Evolutionary conservation across 2,113 vertebrate species (phyloP), one percentile per base, ranked within the genome.

Genomic region (Turnix velox): DNA sequence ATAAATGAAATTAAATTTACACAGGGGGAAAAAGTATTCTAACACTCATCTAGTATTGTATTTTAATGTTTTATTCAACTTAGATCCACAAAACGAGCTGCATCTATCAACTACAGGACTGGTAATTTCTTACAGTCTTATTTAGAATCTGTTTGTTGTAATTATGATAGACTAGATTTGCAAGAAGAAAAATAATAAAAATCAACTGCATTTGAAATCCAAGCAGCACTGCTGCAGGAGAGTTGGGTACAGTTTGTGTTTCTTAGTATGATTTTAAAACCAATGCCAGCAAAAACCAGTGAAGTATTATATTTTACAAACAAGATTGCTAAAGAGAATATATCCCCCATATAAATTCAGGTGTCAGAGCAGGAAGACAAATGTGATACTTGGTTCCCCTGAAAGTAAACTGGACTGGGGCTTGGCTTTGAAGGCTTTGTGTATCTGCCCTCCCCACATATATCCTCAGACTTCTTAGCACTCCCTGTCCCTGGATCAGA

Each of bases 1-100:
- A 88, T 92, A 91, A 95, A 93, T 77, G 63, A 88, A 95, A 92
- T 93, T 76, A 92, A 88, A 92, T 87, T 74, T 91, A 48, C 40
- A 55, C 1, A 0, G 31, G 20, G 33, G 30, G 7, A 1, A 43
- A 61, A 75, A 20, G 7, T 51, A 7, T 71, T 75, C 48, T 75
- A 68, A 79, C 95, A 82, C 49, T 62, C 49, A 69, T 15, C 54
- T 66, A 59, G 14, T 75, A 37, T 40, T 85, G 63, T 49, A 76
- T 92, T 95, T 88, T 69, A 80, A 83, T 83, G 33, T 65, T 90
- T 90, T 77, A 66, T 63, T 86, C 63, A 83, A 24, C 24, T 43
- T 43, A 68, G 22, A 51, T 51, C 45, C 90, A 37, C 75, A 82
- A 76, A 90, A 45, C 79, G 73, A 61, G 18, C 37, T 85, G 24